Conservation (phyloP, 2,797 vertebrate genomes). For the Poliocrania exsul region DNA sequence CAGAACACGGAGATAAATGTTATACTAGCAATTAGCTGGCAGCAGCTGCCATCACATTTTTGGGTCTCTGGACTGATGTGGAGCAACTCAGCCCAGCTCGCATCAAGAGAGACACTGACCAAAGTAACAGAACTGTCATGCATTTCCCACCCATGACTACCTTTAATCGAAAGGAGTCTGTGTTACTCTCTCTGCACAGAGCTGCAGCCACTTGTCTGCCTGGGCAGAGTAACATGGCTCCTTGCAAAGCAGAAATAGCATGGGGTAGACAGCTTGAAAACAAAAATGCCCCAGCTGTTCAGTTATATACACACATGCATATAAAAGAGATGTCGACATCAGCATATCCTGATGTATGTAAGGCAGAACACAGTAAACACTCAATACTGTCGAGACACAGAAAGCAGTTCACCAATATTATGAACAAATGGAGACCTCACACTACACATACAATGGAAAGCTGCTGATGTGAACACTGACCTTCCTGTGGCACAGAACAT, state of each 20-base stretch:
- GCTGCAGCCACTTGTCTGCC: neutral
- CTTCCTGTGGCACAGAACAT: neutral
- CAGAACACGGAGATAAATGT: neutral
- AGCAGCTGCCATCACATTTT: neutral
- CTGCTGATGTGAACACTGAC: neutral
- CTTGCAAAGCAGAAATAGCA: neutral
- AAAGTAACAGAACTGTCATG: neutral
- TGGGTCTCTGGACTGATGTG: neutral
- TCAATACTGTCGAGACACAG: neutral
- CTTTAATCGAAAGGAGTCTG: fast-evolving
- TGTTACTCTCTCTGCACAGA: fast-evolving
- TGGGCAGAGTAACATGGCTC: neutral
- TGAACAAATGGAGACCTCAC: neutral
- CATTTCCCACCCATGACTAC: neutral
- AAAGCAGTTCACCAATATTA: neutral
- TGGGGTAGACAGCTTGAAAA: neutral
- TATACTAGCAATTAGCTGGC: neutral
- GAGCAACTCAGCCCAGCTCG: neutral
- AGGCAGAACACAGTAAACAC: neutral
- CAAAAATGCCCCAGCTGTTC: neutral
- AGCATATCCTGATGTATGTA: fast-evolving
- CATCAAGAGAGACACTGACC: neutral
- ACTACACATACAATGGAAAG: neutral
- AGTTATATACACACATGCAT: neutral
- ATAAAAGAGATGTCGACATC: neutral